A percentile compares a stretch with the other conserved stretches of the same genome.
These are phyloP conservation scores for Gastracanthus pulcherrimus DNA, from an alignment of 2,888 invertebrate species.

Conservation along the genomic window DNA sequence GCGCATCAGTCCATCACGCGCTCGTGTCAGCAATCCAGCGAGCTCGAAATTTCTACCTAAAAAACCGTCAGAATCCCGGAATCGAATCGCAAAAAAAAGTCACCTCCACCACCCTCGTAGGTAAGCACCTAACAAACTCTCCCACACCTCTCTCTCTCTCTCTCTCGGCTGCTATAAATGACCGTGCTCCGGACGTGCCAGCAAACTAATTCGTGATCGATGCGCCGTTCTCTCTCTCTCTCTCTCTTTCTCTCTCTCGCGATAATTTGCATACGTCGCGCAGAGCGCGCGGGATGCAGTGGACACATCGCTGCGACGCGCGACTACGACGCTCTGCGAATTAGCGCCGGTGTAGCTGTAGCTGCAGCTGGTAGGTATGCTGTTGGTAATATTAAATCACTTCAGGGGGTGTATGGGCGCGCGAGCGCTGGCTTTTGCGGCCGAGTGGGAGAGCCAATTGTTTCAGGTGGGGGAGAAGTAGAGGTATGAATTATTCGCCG, in stretches of 20 bases:
- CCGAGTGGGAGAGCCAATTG: neutral
- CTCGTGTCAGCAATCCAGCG: no score
- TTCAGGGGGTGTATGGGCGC: no score
- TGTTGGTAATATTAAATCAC: slow-evolving; percentile 1
- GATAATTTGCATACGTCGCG: slow-evolving; percentile 7
- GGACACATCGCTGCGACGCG: no score
- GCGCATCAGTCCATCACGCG: no score
- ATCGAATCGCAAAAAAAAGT: neutral
- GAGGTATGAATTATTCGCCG: no score
- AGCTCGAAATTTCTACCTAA: no score
- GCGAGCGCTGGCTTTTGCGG: neutral
- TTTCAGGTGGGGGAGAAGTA: neutral
- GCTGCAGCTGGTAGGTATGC: neutral
- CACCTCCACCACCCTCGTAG: neutral
- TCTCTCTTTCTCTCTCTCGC: no score
- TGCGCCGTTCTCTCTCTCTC: neutral
- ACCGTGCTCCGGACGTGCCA: neutral
- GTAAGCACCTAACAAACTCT: neutral
- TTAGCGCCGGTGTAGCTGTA: neutral
- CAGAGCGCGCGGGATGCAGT: neutral
- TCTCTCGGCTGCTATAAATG: no score
- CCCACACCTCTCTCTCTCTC: neutral
- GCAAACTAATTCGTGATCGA: slow-evolving; percentile 25
- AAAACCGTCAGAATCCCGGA: neutral
- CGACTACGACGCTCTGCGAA: no score